Conservation (phyloP, 2,888 invertebrate genomes). For the Notodonta dromedarius region DNA sequence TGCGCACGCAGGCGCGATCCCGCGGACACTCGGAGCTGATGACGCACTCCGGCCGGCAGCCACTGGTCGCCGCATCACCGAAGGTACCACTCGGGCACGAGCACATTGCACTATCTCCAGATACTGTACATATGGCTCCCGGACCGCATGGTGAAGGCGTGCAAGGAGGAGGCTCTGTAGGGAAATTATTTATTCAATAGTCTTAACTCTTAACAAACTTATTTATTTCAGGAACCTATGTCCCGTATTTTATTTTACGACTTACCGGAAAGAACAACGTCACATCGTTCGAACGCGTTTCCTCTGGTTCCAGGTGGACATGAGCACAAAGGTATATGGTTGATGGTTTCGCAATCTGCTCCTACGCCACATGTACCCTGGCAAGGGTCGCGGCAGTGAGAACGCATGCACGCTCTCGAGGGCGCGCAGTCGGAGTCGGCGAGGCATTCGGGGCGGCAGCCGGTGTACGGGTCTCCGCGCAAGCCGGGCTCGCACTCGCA, state of each 20-base stretch:
- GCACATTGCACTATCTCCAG: constrained; percentile 87
- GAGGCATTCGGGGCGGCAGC: constrained; percentile 93
- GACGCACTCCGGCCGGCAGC: constrained; percentile 93
- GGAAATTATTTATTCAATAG: constrained; percentile 30
- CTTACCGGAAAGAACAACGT: constrained; percentile 65
- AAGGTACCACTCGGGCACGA: constrained; percentile 90
- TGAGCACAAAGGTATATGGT: constrained; percentile 88
- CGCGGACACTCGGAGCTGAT: constrained; percentile 92
- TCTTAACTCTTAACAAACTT: not conserved
- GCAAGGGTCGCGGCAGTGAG: constrained; percentile 94
- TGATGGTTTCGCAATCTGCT: constrained; percentile 90
- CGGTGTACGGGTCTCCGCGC: constrained; percentile 90
- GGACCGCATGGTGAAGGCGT: constrained; percentile 91
- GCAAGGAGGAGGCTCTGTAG: constrained; percentile 86
- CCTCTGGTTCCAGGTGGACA: constrained; percentile 88
- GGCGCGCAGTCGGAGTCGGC: constrained; percentile 95
- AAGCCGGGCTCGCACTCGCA: constrained; percentile 90
- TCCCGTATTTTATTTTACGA: constrained; percentile 11
- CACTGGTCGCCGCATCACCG: constrained; percentile 89
- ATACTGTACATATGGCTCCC: constrained; percentile 87
- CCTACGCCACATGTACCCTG: constrained; percentile 92
- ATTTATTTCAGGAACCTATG: not conserved
- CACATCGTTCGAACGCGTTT: constrained; percentile 88
- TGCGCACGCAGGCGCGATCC: constrained; percentile 89
- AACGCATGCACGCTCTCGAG: constrained; percentile 91